Base-by-base conservation (phyloP, 2,113 vertebrate species). In the Pseudopodoces humilis region DNA sequence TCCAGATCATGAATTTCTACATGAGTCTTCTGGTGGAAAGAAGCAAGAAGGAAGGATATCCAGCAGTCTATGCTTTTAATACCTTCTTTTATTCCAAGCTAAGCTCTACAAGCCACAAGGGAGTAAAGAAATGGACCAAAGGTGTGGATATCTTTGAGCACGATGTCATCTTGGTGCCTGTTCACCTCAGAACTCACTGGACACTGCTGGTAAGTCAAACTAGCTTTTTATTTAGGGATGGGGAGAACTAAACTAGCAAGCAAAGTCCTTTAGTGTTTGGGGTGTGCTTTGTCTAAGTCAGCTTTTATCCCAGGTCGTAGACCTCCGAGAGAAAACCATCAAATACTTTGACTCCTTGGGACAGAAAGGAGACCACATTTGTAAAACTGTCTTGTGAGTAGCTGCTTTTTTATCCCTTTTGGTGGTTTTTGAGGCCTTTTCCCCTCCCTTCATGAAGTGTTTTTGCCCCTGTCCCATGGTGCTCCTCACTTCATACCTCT, bases 1-100 rank as follows among this genome's bases (percentile, higher is more conserved):
- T 92, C 58, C 58, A 99, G 99, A 97, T 99, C 56, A 99, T 99
- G 60, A 99, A 99, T 97, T 99, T 99, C 98, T 99, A 99, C 97
- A 98, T 99, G 94, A 98, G 97, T 90, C 98, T 99, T 88, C 94
- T 99, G 77, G 89, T 99, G 97, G 98, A 99, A 92, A 98, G 98
- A 79, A 97, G 92, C 75, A 98, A 98, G 63, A 95, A 97, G 33
- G 95, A 97, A 47, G 96, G 95, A 9, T 97, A 96, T 59, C 96
- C 98, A 46, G 88, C 97, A 83, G 98, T 99, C 83, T 98, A 99
- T 78, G 98, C 98, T 41, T 99, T 99, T 79, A 99, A 97, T 97
- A 99, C 99, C 56, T 99, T 99, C 97, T 99, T 99, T 93, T 99
- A 98, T 53, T 98, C 98, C 10, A 99, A 99, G 92, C 96, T 99